Percentiles rank a stretch among this genome's conserved stretches.
phyloP scores from a whole-genome alignment of 2,888 invertebrate genomes.

The Matsumyia berberina region DNA sequence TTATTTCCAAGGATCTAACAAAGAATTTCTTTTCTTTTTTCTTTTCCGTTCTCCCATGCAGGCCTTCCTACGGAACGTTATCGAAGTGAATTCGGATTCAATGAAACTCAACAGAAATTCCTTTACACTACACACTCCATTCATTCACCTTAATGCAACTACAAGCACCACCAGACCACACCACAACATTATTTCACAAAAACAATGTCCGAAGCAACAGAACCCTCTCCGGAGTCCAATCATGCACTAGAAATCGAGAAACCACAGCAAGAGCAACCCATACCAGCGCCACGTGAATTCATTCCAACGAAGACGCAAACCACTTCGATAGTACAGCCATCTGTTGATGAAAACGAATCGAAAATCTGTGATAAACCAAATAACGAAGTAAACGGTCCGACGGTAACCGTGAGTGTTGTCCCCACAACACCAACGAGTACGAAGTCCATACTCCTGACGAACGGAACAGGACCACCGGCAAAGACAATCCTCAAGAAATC shows the following conservation, averaged over 20 bases:
- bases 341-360: constrained; percentile 33
- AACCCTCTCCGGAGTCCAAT: constrained; percentile 68
- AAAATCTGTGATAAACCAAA: constrained; percentile 64
- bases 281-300: constrained; percentile 65
- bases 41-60: constrained; percentile 18
- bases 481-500: constrained; percentile 80
- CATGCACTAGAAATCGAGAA: constrained; percentile 62
- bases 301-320: constrained; percentile 40
- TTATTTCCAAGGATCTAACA: constrained; percentile 34
- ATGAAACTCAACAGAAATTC: constrained; percentile 59
- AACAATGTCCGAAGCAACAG: constrained; percentile 74
- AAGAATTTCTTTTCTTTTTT: constrained; percentile 9
- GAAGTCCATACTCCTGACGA: constrained; percentile 53
- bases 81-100: constrained; percentile 66
- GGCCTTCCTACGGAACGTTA: constrained; percentile 67
- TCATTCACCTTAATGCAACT: constrained; percentile 67
- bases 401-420: not conserved
- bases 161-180: constrained; percentile 39
- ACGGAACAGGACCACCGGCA: constrained; percentile 41
- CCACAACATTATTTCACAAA: constrained; percentile 50
- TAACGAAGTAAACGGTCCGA: constrained; percentile 15
- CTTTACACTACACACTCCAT: constrained; percentile 56
- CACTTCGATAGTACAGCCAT: constrained; percentile 10
- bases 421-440: constrained; percentile 27
- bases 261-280: constrained; percentile 28